phyloP scores from a whole-genome alignment of 1,140 invertebrate genomes.

The Meloidogyne chitwoodi region DNA sequence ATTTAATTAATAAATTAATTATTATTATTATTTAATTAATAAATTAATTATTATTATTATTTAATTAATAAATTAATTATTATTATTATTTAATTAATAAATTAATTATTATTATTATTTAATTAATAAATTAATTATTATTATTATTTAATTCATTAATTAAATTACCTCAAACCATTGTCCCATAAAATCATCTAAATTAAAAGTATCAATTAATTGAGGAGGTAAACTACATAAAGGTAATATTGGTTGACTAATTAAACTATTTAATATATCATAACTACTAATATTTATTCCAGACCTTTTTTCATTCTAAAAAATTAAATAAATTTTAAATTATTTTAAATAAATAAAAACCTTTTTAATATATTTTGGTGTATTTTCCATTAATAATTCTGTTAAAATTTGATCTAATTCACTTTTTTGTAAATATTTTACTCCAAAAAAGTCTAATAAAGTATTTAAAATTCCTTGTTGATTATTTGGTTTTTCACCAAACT shows the following conservation, averaged over 20 bases:
- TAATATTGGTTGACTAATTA: constrained; percentile 51
- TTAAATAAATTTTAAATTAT: neutral
- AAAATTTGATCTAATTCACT: constrained; percentile 24
- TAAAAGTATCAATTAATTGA: constrained; percentile 43
- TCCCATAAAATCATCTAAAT: constrained; percentile 58
- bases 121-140: constrained; percentile 1
- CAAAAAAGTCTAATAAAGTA: constrained; percentile 28
- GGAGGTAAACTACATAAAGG: constrained; percentile 56
- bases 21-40: constrained; percentile 8
- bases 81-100: constrained; percentile 8
- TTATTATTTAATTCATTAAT: neutral
- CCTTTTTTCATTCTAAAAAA: neutral
- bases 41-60: neutral
- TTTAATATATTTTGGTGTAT: constrained; percentile 15
- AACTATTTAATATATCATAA: constrained; percentile 37
- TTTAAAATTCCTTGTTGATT: constrained; percentile 32
- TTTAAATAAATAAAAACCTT: constrained; percentile 10
- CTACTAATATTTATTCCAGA: neutral
- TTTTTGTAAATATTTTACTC: constrained; percentile 8
- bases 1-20: constrained; percentile 5
- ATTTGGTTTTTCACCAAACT: constrained; percentile 32
- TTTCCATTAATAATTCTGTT: constrained; percentile 30
- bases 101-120: neutral
- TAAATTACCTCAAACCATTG: constrained; percentile 31
- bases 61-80: neutral